phyloP scores from a whole-genome alignment of 2,113 vertebrate genomes.

The Neotoma lepida region DNA sequence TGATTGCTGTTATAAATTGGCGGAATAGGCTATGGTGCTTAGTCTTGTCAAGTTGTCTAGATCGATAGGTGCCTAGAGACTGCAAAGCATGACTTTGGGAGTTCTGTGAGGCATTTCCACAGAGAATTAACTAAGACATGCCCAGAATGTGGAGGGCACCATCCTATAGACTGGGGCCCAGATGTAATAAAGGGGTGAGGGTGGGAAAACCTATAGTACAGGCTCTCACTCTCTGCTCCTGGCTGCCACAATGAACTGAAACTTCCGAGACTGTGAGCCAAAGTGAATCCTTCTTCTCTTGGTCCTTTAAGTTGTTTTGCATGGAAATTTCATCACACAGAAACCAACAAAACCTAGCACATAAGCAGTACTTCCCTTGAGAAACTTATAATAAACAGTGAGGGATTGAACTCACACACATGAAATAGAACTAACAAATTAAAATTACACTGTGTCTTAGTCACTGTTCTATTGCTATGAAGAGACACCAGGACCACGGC shows the following conservation, averaged over 20 bases:
- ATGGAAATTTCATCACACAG: background rate
- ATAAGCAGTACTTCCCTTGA: background rate
- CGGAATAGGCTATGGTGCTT: background rate
- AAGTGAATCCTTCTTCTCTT: background rate
- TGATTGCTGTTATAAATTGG: background rate
- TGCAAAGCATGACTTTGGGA: background rate
- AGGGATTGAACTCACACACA: background rate
- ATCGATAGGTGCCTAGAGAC: background rate
- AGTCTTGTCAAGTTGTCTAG: background rate
- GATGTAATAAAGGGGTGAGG: background rate
- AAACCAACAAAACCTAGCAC: background rate
- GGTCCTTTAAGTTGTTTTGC: background rate
- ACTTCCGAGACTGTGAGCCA: background rate
- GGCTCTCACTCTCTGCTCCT: background rate
- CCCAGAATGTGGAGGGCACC: background rate
- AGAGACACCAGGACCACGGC: background rate
- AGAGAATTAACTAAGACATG: background rate
- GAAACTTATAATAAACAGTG: background rate
- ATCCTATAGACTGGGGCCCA: background rate
- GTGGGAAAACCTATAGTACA: background rate
- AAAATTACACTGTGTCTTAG: background rate
- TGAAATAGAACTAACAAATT: slow-evolving; percentile 35
- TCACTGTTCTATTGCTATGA: background rate
- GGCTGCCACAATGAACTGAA: background rate
- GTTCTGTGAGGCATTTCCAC: background rate